Base-by-base conservation (phyloP, 2,113 vertebrate genomes). In the Marmota monax region DNA sequence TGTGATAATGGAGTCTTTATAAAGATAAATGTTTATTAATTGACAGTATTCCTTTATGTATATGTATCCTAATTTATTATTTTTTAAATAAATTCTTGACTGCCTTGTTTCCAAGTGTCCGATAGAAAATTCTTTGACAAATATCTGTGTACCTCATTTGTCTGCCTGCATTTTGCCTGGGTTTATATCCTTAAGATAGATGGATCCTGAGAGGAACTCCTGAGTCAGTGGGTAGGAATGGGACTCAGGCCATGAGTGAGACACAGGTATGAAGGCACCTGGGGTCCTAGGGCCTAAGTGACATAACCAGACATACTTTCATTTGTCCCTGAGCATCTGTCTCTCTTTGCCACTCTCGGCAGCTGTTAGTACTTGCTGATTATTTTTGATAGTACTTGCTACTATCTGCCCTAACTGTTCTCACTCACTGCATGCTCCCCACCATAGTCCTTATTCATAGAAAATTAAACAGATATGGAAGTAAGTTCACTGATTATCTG, bases 381-480 rank as follows among this genome's bases (percentile, higher is more conserved):
- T 45, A 45, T 45, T 45, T 45, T 7, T 45, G 45, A 45, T 9
- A 45, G 45, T 45, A 45, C 45, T 45, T 45, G 45, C 45, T 45
- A 45, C 45, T 45, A 45, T 45, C 45, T 45, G 45, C 88, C 25
- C 25, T 45, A 20, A 80, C 12, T 17, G 11, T 32, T 69, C 25
- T 96, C 70, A 7, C 0, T 34, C 5, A 10, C 65, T 0, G 2
- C 32, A 0, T 20, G 2, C 84, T 79, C 61, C 69, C 69, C 1
- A 80, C 56, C 61, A n/a, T 3, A 20, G 18, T 78, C 61, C 74
- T 90, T 70, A 18, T 53, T 82, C 65, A 51, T 23, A 84, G 73
- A 95, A 96, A 88, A 96, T 67, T 42, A 48, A 65, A 48, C 23
- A 25, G 51, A 29, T 79, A 77, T 34, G 37, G 51, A 95, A 84